These are phyloP conservation scores for Cladopsammia gracilis DNA, from an alignment of 64 coral and sea anemone genomes.

Conservation along the genomic window DNA sequence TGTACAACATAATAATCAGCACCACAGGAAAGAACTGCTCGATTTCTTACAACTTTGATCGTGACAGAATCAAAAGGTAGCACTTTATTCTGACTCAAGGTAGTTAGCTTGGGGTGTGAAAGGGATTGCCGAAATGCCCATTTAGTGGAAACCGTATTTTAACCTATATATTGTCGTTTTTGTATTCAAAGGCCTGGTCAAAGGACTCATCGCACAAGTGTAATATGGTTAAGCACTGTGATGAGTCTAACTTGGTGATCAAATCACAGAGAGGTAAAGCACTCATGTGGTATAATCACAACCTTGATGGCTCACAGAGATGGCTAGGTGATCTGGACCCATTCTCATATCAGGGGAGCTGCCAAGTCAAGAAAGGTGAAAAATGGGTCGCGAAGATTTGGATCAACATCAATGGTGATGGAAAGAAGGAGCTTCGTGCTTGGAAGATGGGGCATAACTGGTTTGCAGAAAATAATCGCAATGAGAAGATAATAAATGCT, in stretches of 20 bases:
- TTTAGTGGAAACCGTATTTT: neutral
- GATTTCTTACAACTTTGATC: no score
- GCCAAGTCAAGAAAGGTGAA: constrained; percentile 76
- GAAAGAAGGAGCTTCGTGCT: constrained; percentile 70
- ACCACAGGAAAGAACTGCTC: no score
- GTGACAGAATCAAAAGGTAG: no score
- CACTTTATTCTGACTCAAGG: no score
- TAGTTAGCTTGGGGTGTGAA: no score
- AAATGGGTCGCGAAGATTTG: constrained; percentile 98
- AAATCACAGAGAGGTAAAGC: constrained; percentile 90
- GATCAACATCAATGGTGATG: constrained; percentile 91
- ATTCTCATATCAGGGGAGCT: constrained; percentile 84
- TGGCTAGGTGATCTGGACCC: constrained; percentile 92
- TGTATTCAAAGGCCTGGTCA: constrained; percentile 66
- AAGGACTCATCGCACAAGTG: constrained; percentile 83
- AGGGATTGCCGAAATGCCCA: no score
- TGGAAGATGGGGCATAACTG: constrained; percentile 93
- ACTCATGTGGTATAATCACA: constrained; percentile 95
- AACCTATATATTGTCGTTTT: neutral
- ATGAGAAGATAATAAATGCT: constrained; percentile 74
- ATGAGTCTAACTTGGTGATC: constrained; percentile 76
- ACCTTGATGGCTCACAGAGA: constrained; percentile 47
- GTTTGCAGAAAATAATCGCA: constrained; percentile 76
- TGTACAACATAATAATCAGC: no score
- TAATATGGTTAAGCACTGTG: constrained; percentile 86